These are phyloP conservation scores for Macrophya annulata DNA, from an alignment of 2,888 invertebrate species.

Conservation along the genomic window DNA sequence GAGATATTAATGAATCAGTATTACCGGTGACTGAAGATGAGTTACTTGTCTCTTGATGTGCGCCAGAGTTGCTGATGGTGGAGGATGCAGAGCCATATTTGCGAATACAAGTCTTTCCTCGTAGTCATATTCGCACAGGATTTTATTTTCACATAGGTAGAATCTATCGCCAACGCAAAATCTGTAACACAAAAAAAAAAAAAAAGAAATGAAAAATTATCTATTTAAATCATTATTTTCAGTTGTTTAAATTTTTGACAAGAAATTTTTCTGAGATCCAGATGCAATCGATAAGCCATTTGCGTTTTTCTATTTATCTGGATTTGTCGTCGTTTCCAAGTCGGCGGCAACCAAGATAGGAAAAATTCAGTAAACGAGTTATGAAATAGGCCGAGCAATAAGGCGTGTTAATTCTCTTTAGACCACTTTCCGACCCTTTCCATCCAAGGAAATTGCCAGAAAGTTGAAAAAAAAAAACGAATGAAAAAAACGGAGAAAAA, in stretches of 20 bases:
- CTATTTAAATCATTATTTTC: neutral
- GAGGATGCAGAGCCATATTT: constrained; percentile 92
- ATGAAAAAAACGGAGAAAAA: constrained; percentile 46
- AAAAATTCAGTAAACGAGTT: constrained; percentile 47
- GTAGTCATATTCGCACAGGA: constrained; percentile 96
- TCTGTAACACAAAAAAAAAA: constrained; percentile 81
- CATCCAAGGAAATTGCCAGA: constrained; percentile 75
- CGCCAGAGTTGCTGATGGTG: constrained; percentile 86
- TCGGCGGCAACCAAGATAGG: constrained; percentile 20
- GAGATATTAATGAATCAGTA: neutral
- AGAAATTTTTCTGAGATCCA: neutral
- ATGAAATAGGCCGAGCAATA: constrained; percentile 64
- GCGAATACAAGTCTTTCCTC: constrained; percentile 95
- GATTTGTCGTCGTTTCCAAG: constrained; percentile 20
- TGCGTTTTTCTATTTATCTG: neutral
- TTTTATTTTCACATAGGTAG: constrained; percentile 96
- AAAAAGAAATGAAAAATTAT: constrained; percentile 62
- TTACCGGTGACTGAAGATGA: constrained; percentile 82
- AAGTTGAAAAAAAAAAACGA: constrained; percentile 43
- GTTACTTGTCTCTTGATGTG: constrained; percentile 93
- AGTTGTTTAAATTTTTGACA: too few species aligned
- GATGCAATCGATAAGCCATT: neutral
- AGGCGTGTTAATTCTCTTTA: constrained; percentile 75
- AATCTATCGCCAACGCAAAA: constrained; percentile 97
- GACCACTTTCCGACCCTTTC: constrained; percentile 75